phyloP scores from a whole-genome alignment of 2,113 vertebrate genomes.

The Pyrgilauda ruficollis region DNA sequence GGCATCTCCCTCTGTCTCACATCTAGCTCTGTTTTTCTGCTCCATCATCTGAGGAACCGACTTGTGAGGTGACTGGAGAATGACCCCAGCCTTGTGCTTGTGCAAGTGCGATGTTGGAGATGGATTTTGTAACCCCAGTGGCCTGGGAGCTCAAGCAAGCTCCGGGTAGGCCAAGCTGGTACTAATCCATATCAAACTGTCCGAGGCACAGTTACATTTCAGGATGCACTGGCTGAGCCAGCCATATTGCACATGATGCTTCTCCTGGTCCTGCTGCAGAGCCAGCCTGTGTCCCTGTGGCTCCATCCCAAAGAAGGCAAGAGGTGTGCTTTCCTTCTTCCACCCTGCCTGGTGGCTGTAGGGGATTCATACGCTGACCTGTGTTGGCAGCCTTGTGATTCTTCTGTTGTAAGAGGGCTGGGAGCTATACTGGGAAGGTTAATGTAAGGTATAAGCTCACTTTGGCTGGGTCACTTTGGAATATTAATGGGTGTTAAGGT shows the following conservation, averaged over 20 bases:
- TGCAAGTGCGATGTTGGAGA: background rate
- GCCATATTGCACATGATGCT: background rate
- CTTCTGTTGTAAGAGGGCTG: background rate
- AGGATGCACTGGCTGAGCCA: background rate
- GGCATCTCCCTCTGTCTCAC: background rate
- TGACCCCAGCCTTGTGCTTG: background rate
- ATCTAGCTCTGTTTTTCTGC: background rate
- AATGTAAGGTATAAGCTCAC: background rate
- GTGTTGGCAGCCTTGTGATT: background rate
- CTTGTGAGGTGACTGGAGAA: background rate
- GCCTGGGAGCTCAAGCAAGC: background rate
- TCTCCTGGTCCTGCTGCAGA: background rate
- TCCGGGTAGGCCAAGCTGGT: background rate
- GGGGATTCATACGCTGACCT: fast-evolving
- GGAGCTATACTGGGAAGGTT: background rate
- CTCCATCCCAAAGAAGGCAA: background rate
- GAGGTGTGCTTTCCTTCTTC: background rate
- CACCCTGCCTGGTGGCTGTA: fast-evolving
- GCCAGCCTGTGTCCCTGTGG: background rate
- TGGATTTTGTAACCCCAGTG: background rate
- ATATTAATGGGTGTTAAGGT: background rate
- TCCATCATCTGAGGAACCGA: background rate
- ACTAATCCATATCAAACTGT: background rate
- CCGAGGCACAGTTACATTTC: background rate
- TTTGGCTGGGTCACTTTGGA: background rate